These are phyloP conservation scores for Dicycla oo DNA, from an alignment of 2,888 invertebrate species.

Conservation along the genomic window DNA sequence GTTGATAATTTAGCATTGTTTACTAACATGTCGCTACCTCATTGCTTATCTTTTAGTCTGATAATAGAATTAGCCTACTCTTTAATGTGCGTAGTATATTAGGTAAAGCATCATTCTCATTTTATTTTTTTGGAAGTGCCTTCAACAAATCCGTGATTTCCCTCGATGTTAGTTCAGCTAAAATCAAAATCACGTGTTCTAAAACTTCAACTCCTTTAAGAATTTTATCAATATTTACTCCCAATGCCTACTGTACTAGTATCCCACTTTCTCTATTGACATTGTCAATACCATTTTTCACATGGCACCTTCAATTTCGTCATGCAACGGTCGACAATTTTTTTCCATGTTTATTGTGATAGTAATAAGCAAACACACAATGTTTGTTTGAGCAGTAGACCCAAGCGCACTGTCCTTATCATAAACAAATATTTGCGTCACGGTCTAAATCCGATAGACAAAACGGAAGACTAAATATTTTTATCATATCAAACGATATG, in stretches of 20 bases:
- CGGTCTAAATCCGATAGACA: slow-evolving; percentile 60
- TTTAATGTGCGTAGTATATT: background rate
- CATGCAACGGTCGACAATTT: slow-evolving; percentile 41
- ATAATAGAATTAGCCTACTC: slow-evolving; percentile 8
- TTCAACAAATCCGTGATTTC: background rate
- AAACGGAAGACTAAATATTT: slow-evolving; percentile 43
- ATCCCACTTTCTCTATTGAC: slow-evolving; percentile 55
- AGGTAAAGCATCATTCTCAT: background rate
- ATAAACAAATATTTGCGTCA: slow-evolving; percentile 61
- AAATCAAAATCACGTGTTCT: background rate
- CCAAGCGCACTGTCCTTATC: slow-evolving; percentile 59
- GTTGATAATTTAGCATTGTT: slow-evolving; percentile 6
- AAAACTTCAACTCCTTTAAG: slow-evolving; percentile 2
- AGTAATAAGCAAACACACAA: slow-evolving; percentile 55
- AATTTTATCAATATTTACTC: slow-evolving; percentile 30
- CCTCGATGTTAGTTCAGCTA: background rate
- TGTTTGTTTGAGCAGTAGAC: slow-evolving; percentile 57
- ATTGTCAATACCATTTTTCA: slow-evolving; percentile 53
- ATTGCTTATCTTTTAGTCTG: slow-evolving; percentile 28
- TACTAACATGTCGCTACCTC: slow-evolving; percentile 9
- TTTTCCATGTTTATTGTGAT: slow-evolving; percentile 64
- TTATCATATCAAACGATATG: slow-evolving; percentile 30
- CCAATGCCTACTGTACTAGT: slow-evolving; percentile 39
- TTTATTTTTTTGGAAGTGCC: background rate
- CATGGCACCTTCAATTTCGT: slow-evolving; percentile 48